These are phyloP conservation scores for Sympetrum striolatum DNA, from an alignment of 2,888 invertebrate species.

Conservation along the genomic window DNA sequence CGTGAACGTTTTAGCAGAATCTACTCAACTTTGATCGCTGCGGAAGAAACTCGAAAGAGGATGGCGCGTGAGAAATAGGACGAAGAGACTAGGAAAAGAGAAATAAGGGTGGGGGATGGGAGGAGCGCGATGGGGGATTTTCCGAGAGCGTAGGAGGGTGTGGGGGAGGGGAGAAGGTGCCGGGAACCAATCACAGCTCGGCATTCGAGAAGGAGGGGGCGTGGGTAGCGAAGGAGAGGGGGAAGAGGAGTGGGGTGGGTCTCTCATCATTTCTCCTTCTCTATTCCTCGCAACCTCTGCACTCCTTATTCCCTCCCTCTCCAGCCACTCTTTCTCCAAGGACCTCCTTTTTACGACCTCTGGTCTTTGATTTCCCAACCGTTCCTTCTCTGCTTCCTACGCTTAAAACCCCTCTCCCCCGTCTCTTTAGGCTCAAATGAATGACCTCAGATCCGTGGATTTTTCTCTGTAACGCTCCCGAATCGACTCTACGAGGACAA, in stretches of 20 bases:
- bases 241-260: not conserved
- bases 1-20: no score
- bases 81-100: not conserved
- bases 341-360: not conserved
- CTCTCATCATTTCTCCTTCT: not conserved
- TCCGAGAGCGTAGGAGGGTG: not conserved
- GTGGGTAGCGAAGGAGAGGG: not conserved
- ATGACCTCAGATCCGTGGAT: not conserved
- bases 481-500: not conserved
- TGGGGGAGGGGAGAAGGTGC: slow-evolving; percentile 14
- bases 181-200: slow-evolving; percentile 42
- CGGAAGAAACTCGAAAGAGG: not conserved
- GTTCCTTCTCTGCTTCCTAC: not conserved
- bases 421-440: not conserved
- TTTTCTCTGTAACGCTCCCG: not conserved
- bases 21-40: not conserved
- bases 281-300: slow-evolving; percentile 24
- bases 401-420: not conserved
- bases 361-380: slow-evolving; percentile 40
- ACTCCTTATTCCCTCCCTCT: slow-evolving; percentile 12
- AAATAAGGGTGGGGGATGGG: not conserved
- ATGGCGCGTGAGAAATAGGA: not conserved
- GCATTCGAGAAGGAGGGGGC: slow-evolving; percentile 22
- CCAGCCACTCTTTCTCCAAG: not conserved
- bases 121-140: slow-evolving; percentile 27